Conservation (phyloP, 2,113 vertebrate genomes). For the Ciconia boyciana region DNA sequence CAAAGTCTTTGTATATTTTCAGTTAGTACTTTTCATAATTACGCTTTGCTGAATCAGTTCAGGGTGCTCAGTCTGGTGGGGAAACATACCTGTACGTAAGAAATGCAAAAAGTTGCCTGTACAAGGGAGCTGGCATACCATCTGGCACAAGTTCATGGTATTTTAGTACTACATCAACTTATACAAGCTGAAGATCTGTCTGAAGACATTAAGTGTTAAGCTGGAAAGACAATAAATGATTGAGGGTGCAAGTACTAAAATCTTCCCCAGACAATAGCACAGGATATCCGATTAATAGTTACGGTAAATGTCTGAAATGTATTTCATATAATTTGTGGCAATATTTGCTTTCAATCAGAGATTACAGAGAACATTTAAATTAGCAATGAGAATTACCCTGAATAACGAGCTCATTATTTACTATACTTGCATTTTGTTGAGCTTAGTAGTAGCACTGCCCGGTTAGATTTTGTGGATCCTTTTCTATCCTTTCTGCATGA, state of each 20-base stretch:
- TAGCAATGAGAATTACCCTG: background rate
- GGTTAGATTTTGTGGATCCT: background rate
- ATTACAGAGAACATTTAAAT: background rate
- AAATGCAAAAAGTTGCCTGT: background rate
- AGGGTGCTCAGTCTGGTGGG: background rate
- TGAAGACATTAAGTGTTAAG: background rate
- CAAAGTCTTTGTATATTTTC: background rate
- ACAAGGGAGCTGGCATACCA: background rate
- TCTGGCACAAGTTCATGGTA: background rate
- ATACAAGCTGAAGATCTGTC: background rate
- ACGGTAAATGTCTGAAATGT: background rate
- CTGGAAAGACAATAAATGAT: background rate
- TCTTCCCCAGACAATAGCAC: background rate
- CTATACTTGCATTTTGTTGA: constrained; percentile 1
- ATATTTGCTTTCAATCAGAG: background rate
- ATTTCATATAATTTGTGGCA: background rate
- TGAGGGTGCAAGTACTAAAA: background rate
- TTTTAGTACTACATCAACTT: background rate
- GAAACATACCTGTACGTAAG: background rate
- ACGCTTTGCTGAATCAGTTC: background rate
- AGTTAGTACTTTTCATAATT: background rate
- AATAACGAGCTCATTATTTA: constrained; percentile 24
- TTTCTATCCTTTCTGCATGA: background rate
- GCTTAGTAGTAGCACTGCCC: background rate
- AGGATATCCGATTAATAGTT: background rate